Evolutionary conservation across 2,113 vertebrate species (phyloP), one percentile per base, ranked within the genome.

Genomic region (Macquaria australasica): DNA sequence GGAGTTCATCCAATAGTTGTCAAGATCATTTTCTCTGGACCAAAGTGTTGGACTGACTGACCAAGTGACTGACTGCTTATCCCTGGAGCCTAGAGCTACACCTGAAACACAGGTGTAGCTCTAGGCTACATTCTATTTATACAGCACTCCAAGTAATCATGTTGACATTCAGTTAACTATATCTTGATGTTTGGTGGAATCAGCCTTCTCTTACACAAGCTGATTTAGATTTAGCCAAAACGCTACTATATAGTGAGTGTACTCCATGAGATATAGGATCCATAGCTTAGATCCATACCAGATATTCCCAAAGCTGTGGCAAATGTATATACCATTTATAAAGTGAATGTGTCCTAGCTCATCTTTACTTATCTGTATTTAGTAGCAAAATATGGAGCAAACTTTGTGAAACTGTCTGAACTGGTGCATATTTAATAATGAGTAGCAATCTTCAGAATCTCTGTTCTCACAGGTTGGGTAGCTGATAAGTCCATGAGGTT

Each of bases 401-500:
- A 34, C 37, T 63, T 77, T 12, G 59, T 67, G 10, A 62, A 62
- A 41, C 39, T 66, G 31, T 69, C 2, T 63, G 48, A 73, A n/a
- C 34, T 45, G 48, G 16, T 43, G 59, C 39, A 56, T 21, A 41
- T 56, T 56, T 64, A 4, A n/a, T 50, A 25, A 28, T 68, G 15
- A 43, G 28, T 53, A 73, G 59, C 53, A 18, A 31, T 41, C 20
- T 9, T 45, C 41, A 74, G 5, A 81, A 51, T 71, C 8, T 55
- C 21, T 81, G 18, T 34, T 51, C 11, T 0, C 34, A 79, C n/a
- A n/a, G 11, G 16, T 70, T 59, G 9, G 7, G 37, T 66, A 8
- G 56, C 64, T 70, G 55, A 58, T 74, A 7, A 79, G 39, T 76
- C 51, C 25, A 39, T 18, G 9, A 67, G 55, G 39, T 39, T 31